Base-by-base conservation (phyloP, 2,888 invertebrate genomes). In the Lordiphosa andalusiaca region DNA sequence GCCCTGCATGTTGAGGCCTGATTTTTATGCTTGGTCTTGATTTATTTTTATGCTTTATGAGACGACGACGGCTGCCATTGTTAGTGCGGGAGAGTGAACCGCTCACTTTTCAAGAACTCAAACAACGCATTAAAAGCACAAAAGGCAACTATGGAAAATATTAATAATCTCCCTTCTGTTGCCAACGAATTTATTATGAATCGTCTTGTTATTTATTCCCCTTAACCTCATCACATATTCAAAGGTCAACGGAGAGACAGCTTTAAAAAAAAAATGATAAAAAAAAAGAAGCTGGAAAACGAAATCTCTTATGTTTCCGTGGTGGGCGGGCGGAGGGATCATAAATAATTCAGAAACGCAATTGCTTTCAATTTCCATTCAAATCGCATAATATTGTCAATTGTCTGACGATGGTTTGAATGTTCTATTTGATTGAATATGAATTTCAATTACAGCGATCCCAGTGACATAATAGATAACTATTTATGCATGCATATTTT, bases 31-130 rank as follows among this genome's bases (percentile, higher is more conserved):
- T 58, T 37, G 59, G 7, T 53, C 51, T 71, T 78, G 78, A 77
- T 77, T 77, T 77, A 77, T 77, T 64, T 71, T 54, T 44, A 63
- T 62, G 71, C 53, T 56, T 57, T 48, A 42, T 51, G 66, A 59
- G 36, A 49, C 63, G 41, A 35, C 40, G 36, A 49, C 63, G 41
- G 37, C 40, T 63, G 56, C 63, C 50, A 55, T 55, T 54, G 49
- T 19, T 62, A 42, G 63, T 44, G 40, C 49, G 33, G 62, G 56
- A 44, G 62, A 71, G 50, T 60, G 59, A 65, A 44, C 38, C 59
- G 59, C 77, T 71, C 67, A 67, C 69, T 72, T 72, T 81, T 62
- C 60, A 82, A 59, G 75, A 72, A 74, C 73, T 71, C 75, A 78
- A 78, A 77, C 82, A 77, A 68, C 62, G 73, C 67, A 55, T 50